Evolutionary conservation across 1,140 invertebrate species (phyloP).

Genomic region (Anoplophora glabripennis): DNA sequence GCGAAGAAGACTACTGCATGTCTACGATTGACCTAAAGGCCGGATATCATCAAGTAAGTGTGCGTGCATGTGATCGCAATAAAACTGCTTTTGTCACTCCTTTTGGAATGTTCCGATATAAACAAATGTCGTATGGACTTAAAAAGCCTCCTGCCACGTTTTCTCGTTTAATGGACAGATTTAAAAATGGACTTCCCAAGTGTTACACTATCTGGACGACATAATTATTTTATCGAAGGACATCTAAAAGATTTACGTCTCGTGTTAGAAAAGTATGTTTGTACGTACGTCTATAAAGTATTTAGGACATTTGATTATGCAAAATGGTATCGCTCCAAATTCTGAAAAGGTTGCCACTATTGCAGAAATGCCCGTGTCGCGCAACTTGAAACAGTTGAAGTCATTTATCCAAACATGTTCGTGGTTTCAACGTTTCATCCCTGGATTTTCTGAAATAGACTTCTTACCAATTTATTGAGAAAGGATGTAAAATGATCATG

Average conservation of each 20-base stretch:
- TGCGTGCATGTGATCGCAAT: conserved; percentile 30
- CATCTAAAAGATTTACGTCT: background rate
- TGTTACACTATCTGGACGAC: background rate
- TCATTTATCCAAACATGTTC: too few species aligned
- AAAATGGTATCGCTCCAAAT: too few species aligned
- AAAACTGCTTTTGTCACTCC: conserved; percentile 52
- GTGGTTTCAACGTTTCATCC: too few species aligned
- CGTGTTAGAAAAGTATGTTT: background rate
- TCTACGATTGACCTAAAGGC: conserved; percentile 49
- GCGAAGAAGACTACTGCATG: too few species aligned
- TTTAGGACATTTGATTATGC: too few species aligned
- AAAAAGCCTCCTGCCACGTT: conserved; percentile 47
- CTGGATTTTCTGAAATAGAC: too few species aligned
- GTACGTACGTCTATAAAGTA: too few species aligned
- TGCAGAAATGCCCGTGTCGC: too few species aligned
- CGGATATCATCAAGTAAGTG: conserved; percentile 14
- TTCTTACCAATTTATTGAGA: too few species aligned
- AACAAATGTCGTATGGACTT: conserved; percentile 46
- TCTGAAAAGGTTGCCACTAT: too few species aligned
- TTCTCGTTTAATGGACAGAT: conserved; percentile 45
- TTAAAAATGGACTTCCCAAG: conserved; percentile 3
- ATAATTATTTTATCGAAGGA: background rate
- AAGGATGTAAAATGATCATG: background rate
- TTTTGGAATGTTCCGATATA: conserved; percentile 42
- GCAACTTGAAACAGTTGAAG: too few species aligned